Evolutionary conservation across 2,888 invertebrate species (phyloP), one percentile per base, ranked within the genome.

Genomic region (Pseudococcus viburni): DNA sequence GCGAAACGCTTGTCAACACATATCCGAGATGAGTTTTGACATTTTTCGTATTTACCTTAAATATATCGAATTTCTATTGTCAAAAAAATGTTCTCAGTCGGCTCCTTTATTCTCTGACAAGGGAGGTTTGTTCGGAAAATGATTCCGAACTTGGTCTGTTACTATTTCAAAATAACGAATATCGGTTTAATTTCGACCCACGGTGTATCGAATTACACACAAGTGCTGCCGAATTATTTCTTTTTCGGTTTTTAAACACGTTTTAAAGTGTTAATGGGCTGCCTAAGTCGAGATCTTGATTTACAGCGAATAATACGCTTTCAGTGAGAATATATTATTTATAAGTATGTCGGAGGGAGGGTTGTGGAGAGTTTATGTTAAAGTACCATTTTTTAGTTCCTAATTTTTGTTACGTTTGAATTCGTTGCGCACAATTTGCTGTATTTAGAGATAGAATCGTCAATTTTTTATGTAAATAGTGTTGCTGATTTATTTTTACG

Each of bases 1-100:
- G 80, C 26, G 42, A 80, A 80, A 80, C 80, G 80, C 80, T 80
- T 80, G 80, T 80, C 80, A 80, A 80, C 80, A 80, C 80, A 80
- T 80, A 80, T 42, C 42, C 80, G n/a, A n/a, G 5, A 80, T 80
- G 42, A 42, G 42, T 80, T 80, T 80, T 80, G 80, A 80, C 80
- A 80, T 80, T 80, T 80, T 80, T 80, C 80, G 42, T 80, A 80
- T 80, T 80, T 80, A 80, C 80, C 42, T 80, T n/a, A 80, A 39
- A 22, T 80, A 80, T 80, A 80, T 80, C 80, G 80, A 80, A 80
- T 80, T 80, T 80, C 80, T 42, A 80, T 80, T 80, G 42, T 80
- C 19, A 42, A 42, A n/a, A 26, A 80, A 73, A 33, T 33, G 73
- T 73, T 80, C 9, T 77, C n/a, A 80, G 80, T 80, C 80, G 80